Base-by-base conservation (phyloP, 1,140 invertebrate species). In the Frieseomelitta varia region DNA sequence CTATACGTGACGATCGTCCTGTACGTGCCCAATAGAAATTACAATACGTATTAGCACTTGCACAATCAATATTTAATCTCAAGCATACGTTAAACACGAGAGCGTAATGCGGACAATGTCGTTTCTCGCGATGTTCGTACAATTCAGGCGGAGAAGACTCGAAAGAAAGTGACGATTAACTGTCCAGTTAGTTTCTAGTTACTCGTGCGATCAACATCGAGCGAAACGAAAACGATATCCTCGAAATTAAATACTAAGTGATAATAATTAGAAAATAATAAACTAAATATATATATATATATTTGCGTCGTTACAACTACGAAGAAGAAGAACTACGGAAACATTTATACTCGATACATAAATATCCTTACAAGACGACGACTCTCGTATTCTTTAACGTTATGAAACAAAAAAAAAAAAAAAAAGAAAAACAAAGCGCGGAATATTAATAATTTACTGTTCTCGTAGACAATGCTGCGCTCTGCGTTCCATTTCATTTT, bases 181-280 rank as follows among this genome's bases (percentile, higher is more conserved):
- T 39, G 6, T 39, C 8, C 24, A 51, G n/a, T 12, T 11, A 12
- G 27, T 65, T 65, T 19, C 27, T 30, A 30, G 17, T 1, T 15
- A 53, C 39, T 8, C 24, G 34, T 24, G 21, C 6, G 12, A 19
- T n/a, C 11, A 68, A 67, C 80, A 67, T 76, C 80, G 80, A 27
- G 72, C 3, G 80, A 76, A 67, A 81, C 72, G 72, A 65, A n/a
- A 55, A 19, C 11, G 24, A 71, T 67, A 75, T 55, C n/a, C 80
- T 81, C 76, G 80, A 81, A 81, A 81, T 81, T 81, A 81, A 81
- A 81, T 81, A 81, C 30, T 21, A 75, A 10, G 11, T 27, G 61
- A 76, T 55, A 56, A 81, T 27, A 65, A 67, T 19, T 72, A 55
- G 2, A 55, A 30, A 10, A 21, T 65, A 10, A 21, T 65, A 30